Evolutionary conservation across 2,113 vertebrate genomes (phyloP).

Genomic region (Barbus barbus): DNA sequence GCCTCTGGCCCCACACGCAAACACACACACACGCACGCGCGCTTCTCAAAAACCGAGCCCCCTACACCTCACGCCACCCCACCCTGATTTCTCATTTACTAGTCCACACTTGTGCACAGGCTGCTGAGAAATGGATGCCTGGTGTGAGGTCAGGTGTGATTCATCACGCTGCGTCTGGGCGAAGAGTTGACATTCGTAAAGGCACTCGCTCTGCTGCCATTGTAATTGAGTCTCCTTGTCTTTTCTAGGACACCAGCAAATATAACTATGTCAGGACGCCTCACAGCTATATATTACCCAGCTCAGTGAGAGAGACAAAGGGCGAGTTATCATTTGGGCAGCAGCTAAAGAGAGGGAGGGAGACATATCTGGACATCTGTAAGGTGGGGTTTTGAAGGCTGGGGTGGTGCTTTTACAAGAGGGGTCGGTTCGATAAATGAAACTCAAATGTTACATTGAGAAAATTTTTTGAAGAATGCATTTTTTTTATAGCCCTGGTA

Average conservation of each 20-base stretch:
- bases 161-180: conserved; percentile 76
- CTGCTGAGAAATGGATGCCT: conserved; percentile 71
- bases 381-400: conserved; percentile 38
- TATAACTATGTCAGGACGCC: conserved; percentile 88
- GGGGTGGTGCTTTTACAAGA: conserved; percentile 19
- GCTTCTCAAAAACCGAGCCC: conserved; percentile 40
- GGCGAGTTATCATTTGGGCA: conserved; percentile 85
- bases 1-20: conserved; percentile 41
- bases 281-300: conserved; percentile 86
- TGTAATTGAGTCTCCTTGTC: conserved; percentile 89
- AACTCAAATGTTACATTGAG: conserved; percentile 21
- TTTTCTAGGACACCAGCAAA: conserved; percentile 83
- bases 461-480: not conserved
- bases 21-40: not conserved
- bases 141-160: conserved; percentile 81
- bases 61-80: conserved; percentile 59
- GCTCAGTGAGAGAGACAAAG: conserved; percentile 82
- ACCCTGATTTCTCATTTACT: conserved; percentile 70
- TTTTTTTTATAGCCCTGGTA: not conserved
- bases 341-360: conserved; percentile 66
- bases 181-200: conserved; percentile 79
- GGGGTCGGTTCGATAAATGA: conserved; percentile 3
- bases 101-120: conserved; percentile 60
- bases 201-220: conserved; percentile 70
- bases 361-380: conserved; percentile 54